Percentiles rank a stretch among this genome's conserved stretches.
Evolutionary conservation across 2,797 vertebrate species (phyloP).

Genomic region (Triplophysa yarkandensis): DNA sequence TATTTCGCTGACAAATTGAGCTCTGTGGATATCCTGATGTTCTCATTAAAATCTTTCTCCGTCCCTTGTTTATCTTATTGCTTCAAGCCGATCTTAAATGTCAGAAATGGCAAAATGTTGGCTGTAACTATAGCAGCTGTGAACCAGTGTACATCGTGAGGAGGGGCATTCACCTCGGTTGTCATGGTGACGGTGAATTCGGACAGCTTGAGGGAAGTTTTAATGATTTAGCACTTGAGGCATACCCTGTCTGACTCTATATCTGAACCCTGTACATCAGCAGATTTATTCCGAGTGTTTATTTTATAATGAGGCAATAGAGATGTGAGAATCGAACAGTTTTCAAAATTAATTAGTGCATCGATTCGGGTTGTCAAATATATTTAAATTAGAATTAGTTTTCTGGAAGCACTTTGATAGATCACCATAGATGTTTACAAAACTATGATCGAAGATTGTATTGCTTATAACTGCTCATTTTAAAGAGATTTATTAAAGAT

Average conservation of each 20-base stretch:
- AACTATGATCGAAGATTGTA: no score
- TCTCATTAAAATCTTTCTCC: slow-evolving; percentile 30
- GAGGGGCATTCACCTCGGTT: slow-evolving; percentile 47
- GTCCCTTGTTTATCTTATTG: slow-evolving; percentile 40
- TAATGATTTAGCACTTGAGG: slow-evolving; percentile 53
- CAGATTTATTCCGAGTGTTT: not conserved
- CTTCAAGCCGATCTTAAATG: slow-evolving; percentile 26
- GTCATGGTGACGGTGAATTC: slow-evolving; percentile 59
- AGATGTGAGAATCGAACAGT: not conserved
- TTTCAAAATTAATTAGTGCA: not conserved
- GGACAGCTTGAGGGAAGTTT: slow-evolving; percentile 49
- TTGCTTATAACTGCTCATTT: no score
- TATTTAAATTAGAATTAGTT: no score
- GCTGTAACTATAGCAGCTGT: slow-evolving; percentile 32
- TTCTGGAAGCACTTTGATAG: no score
- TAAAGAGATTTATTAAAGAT: no score
- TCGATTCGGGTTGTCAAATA: no score
- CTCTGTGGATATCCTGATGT: slow-evolving; percentile 5
- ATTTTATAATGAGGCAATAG: not conserved
- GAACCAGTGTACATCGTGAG: slow-evolving; percentile 34
- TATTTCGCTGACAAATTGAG: slow-evolving; percentile 19
- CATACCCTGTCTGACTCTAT: slow-evolving; percentile 38
- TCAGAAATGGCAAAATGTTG: slow-evolving; percentile 35
- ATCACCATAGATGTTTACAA: not conserved
- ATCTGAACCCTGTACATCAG: slow-evolving; percentile 35